Evolutionary conservation across 2,888 invertebrate species (phyloP), one percentile per base, ranked within the genome.

Genomic region (Euclidia mi): DNA sequence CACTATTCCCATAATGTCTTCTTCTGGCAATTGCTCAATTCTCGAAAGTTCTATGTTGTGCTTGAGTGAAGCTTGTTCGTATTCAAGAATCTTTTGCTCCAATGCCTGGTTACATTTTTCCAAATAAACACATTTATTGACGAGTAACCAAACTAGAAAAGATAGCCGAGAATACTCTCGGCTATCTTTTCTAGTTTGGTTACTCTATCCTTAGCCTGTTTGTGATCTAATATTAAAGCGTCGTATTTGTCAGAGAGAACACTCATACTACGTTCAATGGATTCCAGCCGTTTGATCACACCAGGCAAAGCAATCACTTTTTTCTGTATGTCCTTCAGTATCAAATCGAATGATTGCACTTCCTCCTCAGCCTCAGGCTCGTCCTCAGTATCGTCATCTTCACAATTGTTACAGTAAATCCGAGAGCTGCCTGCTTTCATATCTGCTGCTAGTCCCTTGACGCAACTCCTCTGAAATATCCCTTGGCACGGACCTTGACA

Each of bases 261-360:
- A 2, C 6, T n/a, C 17, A 50, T 34, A 10, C 49, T 42, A 1
- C 15, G n/a, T 49, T 41, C 0, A 7, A 49, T 51, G 2, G 44
- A 10, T 1, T 51, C 18, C 3, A 52, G n/a, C 0, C 28, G 32
- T 40, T 52, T 45, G 1, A 4, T 52, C 1, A 52, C 0, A 45
- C 52, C 29, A 1, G 29, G 3, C 9, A 29, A 1, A 1, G 29
- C 2, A 29, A 2, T 29, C 4, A 29, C 29, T 7, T 51, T 51
- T n/a, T 31, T 38, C 14, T 51, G 51, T 7, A 51, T 51, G 3
- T 51, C 51, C 20, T 34, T 52, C 7, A 52, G 10, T 7, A 52
- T 45, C 2, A 40, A 28, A 0, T 44, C 44, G 0, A 18, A 11
- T 0, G 12, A 15, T 41, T 12, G 37, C 12, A 0, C 14, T 0